Conservation (phyloP, 35 echinoderm and acorn worm species). For the Eucidaris tribuloides region DNA sequence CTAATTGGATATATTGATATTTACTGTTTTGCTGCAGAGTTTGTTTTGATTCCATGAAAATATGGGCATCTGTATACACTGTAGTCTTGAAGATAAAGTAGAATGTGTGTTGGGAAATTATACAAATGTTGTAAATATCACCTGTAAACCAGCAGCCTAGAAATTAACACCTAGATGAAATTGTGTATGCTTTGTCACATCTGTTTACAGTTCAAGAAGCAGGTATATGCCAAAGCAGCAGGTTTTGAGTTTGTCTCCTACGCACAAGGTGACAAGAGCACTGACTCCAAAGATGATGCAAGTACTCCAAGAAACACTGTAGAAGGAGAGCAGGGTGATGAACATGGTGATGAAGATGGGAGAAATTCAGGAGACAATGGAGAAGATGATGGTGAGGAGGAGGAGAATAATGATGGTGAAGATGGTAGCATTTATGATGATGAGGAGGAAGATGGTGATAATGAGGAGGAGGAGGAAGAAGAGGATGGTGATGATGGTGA, state of each 20-base stretch:
- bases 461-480: neutral
- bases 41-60: neutral
- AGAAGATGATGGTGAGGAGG: neutral
- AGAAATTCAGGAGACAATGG: constrained; percentile 17
- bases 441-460: neutral
- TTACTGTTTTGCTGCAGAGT: too few species aligned
- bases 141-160: too few species aligned
- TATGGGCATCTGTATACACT: neutral
- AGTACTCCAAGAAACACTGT: too few species aligned
- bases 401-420: neutral
- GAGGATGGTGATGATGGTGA: neutral
- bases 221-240: constrained; percentile 74
- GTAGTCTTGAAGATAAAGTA: neutral
- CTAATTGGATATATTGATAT: too few species aligned
- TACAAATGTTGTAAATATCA: neutral
- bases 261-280: neutral
- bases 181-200: neutral
- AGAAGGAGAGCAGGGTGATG: neutral
- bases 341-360: neutral
- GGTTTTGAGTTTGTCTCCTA: constrained; percentile 88
- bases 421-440: too few species aligned
- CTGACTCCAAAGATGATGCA: neutral
- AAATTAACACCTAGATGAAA: neutral
- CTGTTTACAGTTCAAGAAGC: constrained; percentile 77
- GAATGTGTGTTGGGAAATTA: neutral